Evolutionary conservation across 2,797 vertebrate genomes (phyloP).

Genomic region (Numenius phaeopus): DNA sequence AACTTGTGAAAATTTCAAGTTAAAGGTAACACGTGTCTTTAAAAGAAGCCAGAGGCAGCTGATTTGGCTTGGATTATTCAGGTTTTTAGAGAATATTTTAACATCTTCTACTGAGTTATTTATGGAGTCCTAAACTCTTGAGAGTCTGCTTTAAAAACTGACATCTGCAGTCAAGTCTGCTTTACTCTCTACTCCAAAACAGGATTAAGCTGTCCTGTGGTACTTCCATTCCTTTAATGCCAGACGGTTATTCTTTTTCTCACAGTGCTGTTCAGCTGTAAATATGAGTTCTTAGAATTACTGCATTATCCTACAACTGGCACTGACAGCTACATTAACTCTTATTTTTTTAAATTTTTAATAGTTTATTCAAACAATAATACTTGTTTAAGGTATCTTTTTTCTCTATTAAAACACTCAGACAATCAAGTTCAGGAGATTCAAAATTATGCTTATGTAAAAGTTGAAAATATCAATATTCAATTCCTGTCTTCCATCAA

Average conservation of each 20-base stretch:
- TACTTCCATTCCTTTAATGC: not conserved
- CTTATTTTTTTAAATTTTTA: not conserved
- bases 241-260: not conserved
- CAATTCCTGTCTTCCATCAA: not conserved
- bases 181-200: not conserved
- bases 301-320: not conserved
- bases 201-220: not conserved
- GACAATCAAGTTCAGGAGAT: not conserved
- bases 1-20: not conserved
- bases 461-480: not conserved
- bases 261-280: not conserved
- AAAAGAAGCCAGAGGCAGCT: not conserved
- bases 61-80: not conserved
- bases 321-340: not conserved
- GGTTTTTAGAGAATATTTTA: not conserved
- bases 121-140: not conserved
- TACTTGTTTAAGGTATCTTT: not conserved
- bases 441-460: not conserved
- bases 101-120: not conserved
- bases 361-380: not conserved
- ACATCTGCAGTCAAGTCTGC: not conserved
- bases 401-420: not conserved
- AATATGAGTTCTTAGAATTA: not conserved
- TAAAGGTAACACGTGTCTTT: not conserved
- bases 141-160: not conserved